Conservation (phyloP, 2,113 vertebrate species). For the Octodon degus region DNA sequence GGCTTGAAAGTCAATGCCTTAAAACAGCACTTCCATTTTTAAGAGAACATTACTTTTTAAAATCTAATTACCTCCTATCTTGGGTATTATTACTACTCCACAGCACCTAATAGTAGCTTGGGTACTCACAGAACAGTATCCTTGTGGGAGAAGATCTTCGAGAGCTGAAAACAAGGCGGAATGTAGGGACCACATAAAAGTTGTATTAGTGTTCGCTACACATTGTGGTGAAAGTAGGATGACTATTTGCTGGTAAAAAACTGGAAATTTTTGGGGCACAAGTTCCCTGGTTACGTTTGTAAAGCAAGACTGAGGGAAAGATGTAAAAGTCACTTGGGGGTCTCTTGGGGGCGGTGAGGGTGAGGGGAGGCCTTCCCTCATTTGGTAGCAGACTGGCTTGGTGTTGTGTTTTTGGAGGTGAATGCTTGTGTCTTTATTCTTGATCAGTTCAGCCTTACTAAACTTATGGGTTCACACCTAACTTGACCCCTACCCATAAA, state of each 20-base stretch:
- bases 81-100: conserved; percentile 69
- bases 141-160: conserved; percentile 62
- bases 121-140: conserved; percentile 61
- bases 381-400: conserved; percentile 75
- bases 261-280: conserved; percentile 73
- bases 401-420: conserved; percentile 75
- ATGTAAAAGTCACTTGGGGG: conserved; percentile 71
- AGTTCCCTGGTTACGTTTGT: conserved; percentile 77
- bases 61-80: conserved; percentile 53
- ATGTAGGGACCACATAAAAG: conserved; percentile 78
- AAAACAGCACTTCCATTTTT: conserved; percentile 36
- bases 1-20: conserved; percentile 63
- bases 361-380: conserved; percentile 67
- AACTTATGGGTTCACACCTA: conserved; percentile 75
- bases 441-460: conserved; percentile 71
- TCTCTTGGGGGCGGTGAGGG: conserved; percentile 52
- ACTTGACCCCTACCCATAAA: conserved; percentile 58
- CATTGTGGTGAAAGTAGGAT: conserved; percentile 59
- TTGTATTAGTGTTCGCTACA: conserved; percentile 68
- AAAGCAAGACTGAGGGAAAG: conserved; percentile 75
- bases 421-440: conserved; percentile 76
- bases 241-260: conserved; percentile 67
- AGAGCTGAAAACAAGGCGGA: conserved; percentile 73
- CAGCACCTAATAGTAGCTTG: conserved; percentile 61
- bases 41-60: conserved; percentile 41